Conservation (phyloP, 1,140 invertebrate genomes). For the Caenorhabditis briggsae region DNA sequence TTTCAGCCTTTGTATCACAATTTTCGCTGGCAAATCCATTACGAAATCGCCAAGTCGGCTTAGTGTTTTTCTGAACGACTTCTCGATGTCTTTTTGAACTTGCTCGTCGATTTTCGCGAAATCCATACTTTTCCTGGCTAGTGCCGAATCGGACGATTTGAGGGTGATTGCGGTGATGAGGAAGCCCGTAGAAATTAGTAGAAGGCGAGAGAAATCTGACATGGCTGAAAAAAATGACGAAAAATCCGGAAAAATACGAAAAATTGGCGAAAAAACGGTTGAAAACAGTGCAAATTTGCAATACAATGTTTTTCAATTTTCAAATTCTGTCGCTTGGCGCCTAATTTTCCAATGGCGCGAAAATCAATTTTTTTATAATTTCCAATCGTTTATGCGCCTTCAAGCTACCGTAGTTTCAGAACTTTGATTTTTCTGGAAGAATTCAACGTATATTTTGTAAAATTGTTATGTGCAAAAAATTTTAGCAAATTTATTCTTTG, state of each 20-base stretch:
- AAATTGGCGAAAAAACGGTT: neutral
- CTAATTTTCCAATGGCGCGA: neutral
- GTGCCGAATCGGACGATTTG: neutral
- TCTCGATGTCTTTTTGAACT: neutral
- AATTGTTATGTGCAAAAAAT: no score
- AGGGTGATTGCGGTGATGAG: neutral
- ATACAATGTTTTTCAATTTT: neutral
- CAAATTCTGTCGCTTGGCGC: neutral
- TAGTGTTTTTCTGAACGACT: neutral
- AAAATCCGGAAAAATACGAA: neutral
- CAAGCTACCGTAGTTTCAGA: no score
- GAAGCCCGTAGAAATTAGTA: neutral
- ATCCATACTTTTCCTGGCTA: neutral
- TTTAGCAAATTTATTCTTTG: no score
- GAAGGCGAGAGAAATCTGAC: neutral
- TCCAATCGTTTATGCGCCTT: no score
- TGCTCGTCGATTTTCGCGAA: neutral
- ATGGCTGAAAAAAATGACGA: neutral
- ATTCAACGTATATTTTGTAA: no score
- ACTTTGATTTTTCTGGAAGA: no score
- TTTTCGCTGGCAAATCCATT: constrained; percentile 8
- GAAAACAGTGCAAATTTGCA: neutral
- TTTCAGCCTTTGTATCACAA: neutral
- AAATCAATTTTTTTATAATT: no score
- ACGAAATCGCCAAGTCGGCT: neutral